Percentiles rank a stretch among this genome's conserved stretches.
Conservation (phyloP, 2,888 invertebrate genomes). For the Chrysolina americana region DNA sequence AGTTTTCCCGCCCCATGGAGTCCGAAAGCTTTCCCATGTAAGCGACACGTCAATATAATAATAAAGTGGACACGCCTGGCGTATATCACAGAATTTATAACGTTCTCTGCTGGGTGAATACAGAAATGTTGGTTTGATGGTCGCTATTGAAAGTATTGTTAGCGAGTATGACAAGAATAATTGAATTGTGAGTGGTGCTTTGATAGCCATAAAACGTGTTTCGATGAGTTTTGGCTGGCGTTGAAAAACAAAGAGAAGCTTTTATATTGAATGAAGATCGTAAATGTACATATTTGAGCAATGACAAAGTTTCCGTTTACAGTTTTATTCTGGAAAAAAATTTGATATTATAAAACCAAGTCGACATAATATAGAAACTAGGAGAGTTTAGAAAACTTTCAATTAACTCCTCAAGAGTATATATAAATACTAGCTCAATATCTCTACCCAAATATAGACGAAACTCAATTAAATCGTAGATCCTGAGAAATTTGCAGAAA, state of each 20-base stretch:
- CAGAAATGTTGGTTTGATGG: constrained; percentile 26
- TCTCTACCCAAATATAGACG: no score
- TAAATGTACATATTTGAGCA: background rate
- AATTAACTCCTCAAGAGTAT: no score
- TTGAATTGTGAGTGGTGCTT: constrained; percentile 17
- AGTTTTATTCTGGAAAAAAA: background rate
- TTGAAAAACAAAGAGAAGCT: background rate
- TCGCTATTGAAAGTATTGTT: constrained; percentile 8
- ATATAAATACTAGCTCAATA: no score
- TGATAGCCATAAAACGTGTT: background rate
- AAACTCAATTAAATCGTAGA: no score
- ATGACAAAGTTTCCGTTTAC: background rate
- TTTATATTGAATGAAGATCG: background rate
- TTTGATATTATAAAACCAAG: no score
- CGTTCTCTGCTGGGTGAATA: constrained; percentile 48
- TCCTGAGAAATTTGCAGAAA: no score
- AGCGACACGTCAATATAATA: constrained; percentile 59
- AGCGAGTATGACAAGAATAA: constrained; percentile 8
- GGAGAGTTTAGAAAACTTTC: no score
- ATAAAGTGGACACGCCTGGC: constrained; percentile 59
- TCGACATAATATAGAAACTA: no score
- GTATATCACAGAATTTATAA: constrained; percentile 57
- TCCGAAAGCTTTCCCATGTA: constrained; percentile 64
- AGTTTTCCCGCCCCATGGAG: constrained; percentile 57
- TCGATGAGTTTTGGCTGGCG: background rate